Base-by-base conservation (phyloP, 2,113 vertebrate species). In the Nettapus auritus region DNA sequence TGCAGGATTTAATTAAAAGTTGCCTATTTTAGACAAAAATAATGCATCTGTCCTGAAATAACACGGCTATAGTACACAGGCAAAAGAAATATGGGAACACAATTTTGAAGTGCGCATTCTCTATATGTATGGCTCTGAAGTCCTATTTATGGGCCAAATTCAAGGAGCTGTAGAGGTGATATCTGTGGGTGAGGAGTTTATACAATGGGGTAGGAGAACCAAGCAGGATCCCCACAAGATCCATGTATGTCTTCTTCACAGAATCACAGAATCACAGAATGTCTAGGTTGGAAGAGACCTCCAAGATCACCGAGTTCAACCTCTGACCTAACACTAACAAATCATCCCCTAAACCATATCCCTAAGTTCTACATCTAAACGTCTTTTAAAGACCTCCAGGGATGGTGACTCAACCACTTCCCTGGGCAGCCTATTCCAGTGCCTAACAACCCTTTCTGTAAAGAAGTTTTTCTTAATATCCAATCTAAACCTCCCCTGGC, bases 1-100 rank as follows among this genome's bases (percentile, higher is more conserved):
- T 55, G 25, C 16, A 77, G 55, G 29, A 78, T 90, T 93, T 90
- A 95, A 96, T 90, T 86, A 91, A 94, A 89, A 93, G 13, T 63
- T 66, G 52, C 31, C 36, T 78, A 64, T 71, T 94, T 82, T 79
- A 19, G 9, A 6, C 25, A 63, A 62, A 44, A 63, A 25, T 34
- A 31, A 44, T 20, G 23, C 15, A 31, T 53, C 31, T 53, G 18
- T 83, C 33, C 64, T 60, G 52, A 90, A 86, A 84, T 81, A 56
- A 7, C 31, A 60, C 13, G 67, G 80, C 20, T 88, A 31, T 9
- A 6, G 8, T 31, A 78, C 1, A 1, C 9, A 86, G 57, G 34
- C 17, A 83, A 94, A 92, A 90, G 38, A 95, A 86, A 80, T 44
- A 75, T 28, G 3, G 23, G 57, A 90, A 42, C 17, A 53, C 2